Percentiles rank a stretch among this genome's conserved stretches.
Conservation (phyloP, 2,888 invertebrate species). For the Agriotes lineatus region DNA sequence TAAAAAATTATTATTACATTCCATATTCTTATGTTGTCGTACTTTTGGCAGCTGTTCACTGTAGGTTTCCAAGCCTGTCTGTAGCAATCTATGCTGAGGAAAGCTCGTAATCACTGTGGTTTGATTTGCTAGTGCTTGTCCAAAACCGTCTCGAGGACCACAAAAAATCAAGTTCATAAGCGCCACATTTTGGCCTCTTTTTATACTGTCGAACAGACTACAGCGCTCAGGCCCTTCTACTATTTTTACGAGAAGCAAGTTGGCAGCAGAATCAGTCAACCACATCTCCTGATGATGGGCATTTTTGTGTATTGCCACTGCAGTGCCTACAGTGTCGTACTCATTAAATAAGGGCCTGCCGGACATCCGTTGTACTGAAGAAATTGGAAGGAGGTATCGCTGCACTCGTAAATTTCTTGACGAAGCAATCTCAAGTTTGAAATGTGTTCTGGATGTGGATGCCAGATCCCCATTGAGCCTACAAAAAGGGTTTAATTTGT, state of each 20-base stretch:
- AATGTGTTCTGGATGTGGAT: slow-evolving; percentile 54
- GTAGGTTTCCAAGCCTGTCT: slow-evolving; percentile 67
- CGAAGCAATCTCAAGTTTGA: slow-evolving; percentile 44
- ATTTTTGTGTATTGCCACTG: slow-evolving; percentile 71
- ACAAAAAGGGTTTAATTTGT: too few species aligned
- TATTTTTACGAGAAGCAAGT: slow-evolving; percentile 64
- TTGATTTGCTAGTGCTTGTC: slow-evolving; percentile 74
- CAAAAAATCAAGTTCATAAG: slow-evolving; percentile 75
- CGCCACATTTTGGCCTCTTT: slow-evolving; percentile 70
- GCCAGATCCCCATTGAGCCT: slow-evolving; percentile 56
- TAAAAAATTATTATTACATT: too few species aligned
- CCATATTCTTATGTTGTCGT: too few species aligned
- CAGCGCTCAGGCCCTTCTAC: slow-evolving; percentile 66
- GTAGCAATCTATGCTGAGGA: slow-evolving; percentile 69
- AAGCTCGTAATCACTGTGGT: slow-evolving; percentile 73
- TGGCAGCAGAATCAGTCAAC: slow-evolving; percentile 69
- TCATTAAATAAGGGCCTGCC: slow-evolving; percentile 73
- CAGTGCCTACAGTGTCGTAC: slow-evolving; percentile 80
- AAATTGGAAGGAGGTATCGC: slow-evolving; percentile 63
- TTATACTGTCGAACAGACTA: slow-evolving; percentile 69
- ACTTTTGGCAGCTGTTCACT: slow-evolving; percentile 57
- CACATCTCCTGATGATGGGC: slow-evolving; percentile 72
- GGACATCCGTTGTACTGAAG: slow-evolving; percentile 62
- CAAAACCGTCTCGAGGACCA: slow-evolving; percentile 68
- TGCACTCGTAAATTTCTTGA: slow-evolving; percentile 48